A percentile compares a stretch with the other conserved stretches of the same genome.
Evolutionary conservation across 2,113 vertebrate genomes (phyloP).

Genomic region (Cyprinodon tularosa): DNA sequence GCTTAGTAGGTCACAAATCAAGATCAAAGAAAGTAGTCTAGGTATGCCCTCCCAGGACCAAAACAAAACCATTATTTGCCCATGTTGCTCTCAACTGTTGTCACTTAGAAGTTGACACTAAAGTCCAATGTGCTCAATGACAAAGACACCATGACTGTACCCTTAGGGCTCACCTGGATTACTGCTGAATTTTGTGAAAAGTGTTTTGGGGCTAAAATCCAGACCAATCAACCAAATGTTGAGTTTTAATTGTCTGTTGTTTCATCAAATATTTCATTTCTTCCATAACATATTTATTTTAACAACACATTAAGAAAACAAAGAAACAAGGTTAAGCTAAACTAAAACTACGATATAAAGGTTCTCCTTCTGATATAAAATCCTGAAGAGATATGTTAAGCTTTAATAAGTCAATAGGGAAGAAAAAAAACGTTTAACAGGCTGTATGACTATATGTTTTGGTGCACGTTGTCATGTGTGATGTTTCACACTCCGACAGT

Average conservation of each 20-base stretch:
- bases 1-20: constrained; percentile 9
- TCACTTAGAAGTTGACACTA: neutral
- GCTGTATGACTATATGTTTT: neutral
- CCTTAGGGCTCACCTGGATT: neutral
- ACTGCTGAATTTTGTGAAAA: neutral
- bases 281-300: no score
- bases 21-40: neutral
- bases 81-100: neutral
- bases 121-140: neutral
- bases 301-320: neutral
- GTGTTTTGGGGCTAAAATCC: neutral
- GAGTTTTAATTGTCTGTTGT: no score
- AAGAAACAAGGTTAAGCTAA: neutral
- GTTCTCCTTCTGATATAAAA: neutral
- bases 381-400: neutral
- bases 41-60: neutral
- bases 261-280: no score
- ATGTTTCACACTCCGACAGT: neutral
- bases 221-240: no score
- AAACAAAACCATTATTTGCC: neutral
- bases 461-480: neutral
- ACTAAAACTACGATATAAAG: neutral
- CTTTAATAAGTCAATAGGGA: neutral
- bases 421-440: neutral
- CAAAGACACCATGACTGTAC: neutral